Evolutionary conservation across 2,888 invertebrate species (phyloP), one percentile per base, ranked within the genome.

Genomic region (Hoplodrina blanda): DNA sequence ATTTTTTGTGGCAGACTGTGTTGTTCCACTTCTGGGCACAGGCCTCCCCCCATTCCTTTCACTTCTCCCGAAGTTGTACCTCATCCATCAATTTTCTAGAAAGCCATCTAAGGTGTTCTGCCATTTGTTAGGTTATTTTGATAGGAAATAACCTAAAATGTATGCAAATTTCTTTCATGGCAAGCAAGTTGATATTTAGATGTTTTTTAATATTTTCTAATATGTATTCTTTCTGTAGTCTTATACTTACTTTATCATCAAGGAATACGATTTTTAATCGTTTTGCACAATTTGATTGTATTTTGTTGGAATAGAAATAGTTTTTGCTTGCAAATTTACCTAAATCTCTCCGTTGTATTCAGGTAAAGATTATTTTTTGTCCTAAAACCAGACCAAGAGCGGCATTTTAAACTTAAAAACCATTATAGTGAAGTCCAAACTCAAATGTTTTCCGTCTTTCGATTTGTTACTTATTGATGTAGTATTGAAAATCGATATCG

Each of bases 401-500:
- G 2, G 6, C 0, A 76, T 65, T 68, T 20, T 56, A 44, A 53
- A 73, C 76, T 41, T 81, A 59, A 69, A 69, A 8, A 0, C 0
- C 6, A 41, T 11, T 0, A 0, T 0, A 0, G 49, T 83, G 90
- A 76, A 76, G 88, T 86, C 60, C 20, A 85, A 65, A 63, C 74
- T 85, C 79, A 61, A 57, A 56, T 54, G 64, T 2, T 20, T 11
- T 53, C 25, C 10, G 13, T 41, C 33, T 15, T 33, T 70, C 56
- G 79, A 84, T 80, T 81, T 87, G 81, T 81, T 81, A 80, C 83
- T 61, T 84, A 80, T 81, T 69, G 77, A 84, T 87, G 81, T 85
- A 81, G 79, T 77, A 85, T 83, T 88, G 90, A 89, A 92, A 94
- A 91, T 93, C 91, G 91, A 95, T 95, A 95, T 95, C 95, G 89